phyloP scores from a whole-genome alignment of 2,888 invertebrate genomes.

The Theretra japonica region DNA sequence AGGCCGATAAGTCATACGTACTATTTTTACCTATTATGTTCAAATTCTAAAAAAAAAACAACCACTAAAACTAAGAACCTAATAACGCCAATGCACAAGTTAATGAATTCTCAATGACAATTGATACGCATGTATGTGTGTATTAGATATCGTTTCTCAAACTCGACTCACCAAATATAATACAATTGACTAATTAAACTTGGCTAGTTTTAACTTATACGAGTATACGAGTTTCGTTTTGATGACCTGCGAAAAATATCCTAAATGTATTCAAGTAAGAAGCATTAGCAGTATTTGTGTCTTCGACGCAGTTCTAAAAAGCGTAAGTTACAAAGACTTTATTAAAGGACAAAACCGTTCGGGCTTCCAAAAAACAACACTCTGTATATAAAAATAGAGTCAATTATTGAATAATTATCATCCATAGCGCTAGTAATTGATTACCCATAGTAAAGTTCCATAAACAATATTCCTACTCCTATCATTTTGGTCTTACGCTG shows the following conservation, averaged over 20 bases:
- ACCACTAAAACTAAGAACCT: background rate
- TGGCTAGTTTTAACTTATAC: constrained; percentile 59
- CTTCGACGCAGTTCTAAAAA: constrained; percentile 12
- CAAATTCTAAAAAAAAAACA: background rate
- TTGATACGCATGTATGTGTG: constrained; percentile 30
- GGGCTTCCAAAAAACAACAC: no score
- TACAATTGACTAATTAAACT: constrained; percentile 61
- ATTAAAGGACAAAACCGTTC: no score
- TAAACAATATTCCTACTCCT: no score
- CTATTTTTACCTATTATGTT: background rate
- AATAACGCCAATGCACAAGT: constrained; percentile 21
- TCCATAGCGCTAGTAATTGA: no score
- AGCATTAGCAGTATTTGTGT: constrained; percentile 6
- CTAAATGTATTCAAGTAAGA: constrained; percentile 10
- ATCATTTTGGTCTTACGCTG: background rate
- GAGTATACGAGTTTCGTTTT: constrained; percentile 73
- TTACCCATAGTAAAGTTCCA: background rate
- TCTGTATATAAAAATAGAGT: no score
- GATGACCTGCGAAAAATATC: constrained; percentile 73
- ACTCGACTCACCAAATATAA: constrained; percentile 67
- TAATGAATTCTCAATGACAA: constrained; percentile 13
- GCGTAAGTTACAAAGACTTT: background rate
- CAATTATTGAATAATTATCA: no score
- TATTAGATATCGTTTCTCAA: constrained; percentile 33
- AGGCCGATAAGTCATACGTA: no score